Evolutionary conservation across 2,797 vertebrate genomes (phyloP), one percentile per base, ranked within the genome.

Genomic region (Sebastes oblongus): DNA sequence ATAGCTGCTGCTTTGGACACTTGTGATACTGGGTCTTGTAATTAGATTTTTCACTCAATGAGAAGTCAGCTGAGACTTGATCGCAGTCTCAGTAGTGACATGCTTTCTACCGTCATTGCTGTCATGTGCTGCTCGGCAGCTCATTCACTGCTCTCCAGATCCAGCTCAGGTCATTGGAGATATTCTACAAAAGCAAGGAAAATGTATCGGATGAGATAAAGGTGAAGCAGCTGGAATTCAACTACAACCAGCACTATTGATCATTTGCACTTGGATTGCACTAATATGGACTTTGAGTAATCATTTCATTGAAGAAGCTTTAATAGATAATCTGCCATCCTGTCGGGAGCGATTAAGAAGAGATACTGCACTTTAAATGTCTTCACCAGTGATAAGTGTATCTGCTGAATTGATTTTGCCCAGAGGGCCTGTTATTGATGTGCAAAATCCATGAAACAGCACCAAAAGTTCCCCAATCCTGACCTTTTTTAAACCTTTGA

Each of bases 1-100:
- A 88, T 20, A 6, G 66, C 12, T 54, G 59, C 64, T 54, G 69
- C 66, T 36, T 8, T 71, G 75, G 27, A 78, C 82, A 72, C 84
- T 80, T 85, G 87, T 88, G 86, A 91, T 77, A 66, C 73, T 56
- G 62, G 39, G 42, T 75, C 59, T 56, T 20, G 6, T 82, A 80
- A 93, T 92, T 89, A 25, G 72, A 93, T 95, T 92, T 91, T 80
- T 76, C 65, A 87, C 74, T 86, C 62, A 80, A 80, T 50, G 13
- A 32, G 32, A 18, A 87, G 90, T 94, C 92, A 93, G 88, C 93
- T 93, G 94, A 93, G 85, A 54, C 76, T 52, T 58, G 16, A 71
- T 32, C 46, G 58, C 4, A 20, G 14, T 12, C 61, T 25, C 59
- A 67, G 13, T 72, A 39, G 30, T 24, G 62, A 72, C 60, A 69